phyloP scores from a whole-genome alignment of 2,888 invertebrate genomes.

The Brachyptera putata region DNA sequence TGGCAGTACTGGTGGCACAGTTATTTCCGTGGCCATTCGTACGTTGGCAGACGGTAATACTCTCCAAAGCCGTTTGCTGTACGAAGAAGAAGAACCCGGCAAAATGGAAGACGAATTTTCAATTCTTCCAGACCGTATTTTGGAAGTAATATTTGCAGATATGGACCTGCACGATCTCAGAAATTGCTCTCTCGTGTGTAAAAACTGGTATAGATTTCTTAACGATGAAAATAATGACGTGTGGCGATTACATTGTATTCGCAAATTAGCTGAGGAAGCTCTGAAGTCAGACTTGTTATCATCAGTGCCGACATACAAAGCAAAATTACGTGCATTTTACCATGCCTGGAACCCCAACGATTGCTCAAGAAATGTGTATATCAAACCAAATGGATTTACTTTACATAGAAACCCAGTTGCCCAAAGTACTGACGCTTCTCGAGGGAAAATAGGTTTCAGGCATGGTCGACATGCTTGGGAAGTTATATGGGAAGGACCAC shows the following conservation, averaged over 20 bases:
- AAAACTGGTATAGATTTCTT: conserved; percentile 85
- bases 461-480: conserved; percentile 96
- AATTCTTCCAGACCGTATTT: conserved; percentile 70
- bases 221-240: conserved; percentile 93
- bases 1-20: too few species aligned
- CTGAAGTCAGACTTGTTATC: conserved; percentile 87
- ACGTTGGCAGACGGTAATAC: too few species aligned
- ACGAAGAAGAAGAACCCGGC: too few species aligned
- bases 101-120: conserved; percentile 60
- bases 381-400: conserved; percentile 95
- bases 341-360: conserved; percentile 98
- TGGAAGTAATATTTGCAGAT: conserved; percentile 90
- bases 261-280: conserved; percentile 80
- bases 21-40: too few species aligned
- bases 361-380: conserved; percentile 94
- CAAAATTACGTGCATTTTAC: conserved; percentile 87
- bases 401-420: conserved; percentile 97
- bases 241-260: conserved; percentile 86
- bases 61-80: too few species aligned
- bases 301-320: conserved; percentile 84
- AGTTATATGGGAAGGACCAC: conserved; percentile 96
- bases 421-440: conserved; percentile 94
- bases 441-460: conserved; percentile 85
- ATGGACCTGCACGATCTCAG: conserved; percentile 79
- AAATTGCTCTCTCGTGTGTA: conserved; percentile 88